A percentile compares a stretch with the other conserved stretches of the same genome.
Conservation (phyloP, 2,888 invertebrate genomes). For the Cremastinae sp. region DNA sequence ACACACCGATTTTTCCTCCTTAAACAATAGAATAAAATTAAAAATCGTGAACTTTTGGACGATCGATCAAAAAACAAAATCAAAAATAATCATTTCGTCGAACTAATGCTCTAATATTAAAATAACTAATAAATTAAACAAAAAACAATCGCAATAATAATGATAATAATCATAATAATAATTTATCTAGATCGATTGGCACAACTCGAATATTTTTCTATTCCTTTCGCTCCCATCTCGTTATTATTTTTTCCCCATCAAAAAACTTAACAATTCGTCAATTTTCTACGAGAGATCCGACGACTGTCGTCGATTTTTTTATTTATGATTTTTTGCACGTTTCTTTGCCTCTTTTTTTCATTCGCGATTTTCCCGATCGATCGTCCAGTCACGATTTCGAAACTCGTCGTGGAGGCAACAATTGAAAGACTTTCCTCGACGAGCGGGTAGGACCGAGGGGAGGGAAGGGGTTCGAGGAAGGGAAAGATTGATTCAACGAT, state of each 20-base stretch:
- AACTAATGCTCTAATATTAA: constrained; percentile 3
- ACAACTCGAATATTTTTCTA: constrained; percentile 16
- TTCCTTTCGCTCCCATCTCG: not conserved
- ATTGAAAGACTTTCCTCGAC: constrained; percentile 53
- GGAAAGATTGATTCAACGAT: constrained; percentile 43
- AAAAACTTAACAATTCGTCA: constrained; percentile 7
- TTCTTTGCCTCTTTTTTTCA: not conserved
- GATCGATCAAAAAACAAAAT: constrained; percentile 30
- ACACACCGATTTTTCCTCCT: constrained; percentile 72
- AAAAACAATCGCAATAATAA: constrained; percentile 17
- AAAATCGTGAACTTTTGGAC: constrained; percentile 52
- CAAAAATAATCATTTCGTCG: not conserved
- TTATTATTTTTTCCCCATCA: not conserved
- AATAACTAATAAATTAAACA: constrained; percentile 20
- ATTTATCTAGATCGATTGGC: constrained; percentile 40
- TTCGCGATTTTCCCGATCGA: constrained; percentile 13
- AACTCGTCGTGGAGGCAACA: constrained; percentile 39
- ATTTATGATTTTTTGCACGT: not conserved
- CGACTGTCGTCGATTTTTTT: constrained; percentile 3
- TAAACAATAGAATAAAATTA: constrained; percentile 49
- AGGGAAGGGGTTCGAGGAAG: not conserved
- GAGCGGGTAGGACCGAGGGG: not conserved
- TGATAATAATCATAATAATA: constrained; percentile 10
- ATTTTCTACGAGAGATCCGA: constrained; percentile 12
- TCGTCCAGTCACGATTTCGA: constrained; percentile 21